These are phyloP conservation scores for Pristionchus pacificus DNA, from an alignment of 1,140 invertebrate genomes.

Conservation along the genomic window DNA sequence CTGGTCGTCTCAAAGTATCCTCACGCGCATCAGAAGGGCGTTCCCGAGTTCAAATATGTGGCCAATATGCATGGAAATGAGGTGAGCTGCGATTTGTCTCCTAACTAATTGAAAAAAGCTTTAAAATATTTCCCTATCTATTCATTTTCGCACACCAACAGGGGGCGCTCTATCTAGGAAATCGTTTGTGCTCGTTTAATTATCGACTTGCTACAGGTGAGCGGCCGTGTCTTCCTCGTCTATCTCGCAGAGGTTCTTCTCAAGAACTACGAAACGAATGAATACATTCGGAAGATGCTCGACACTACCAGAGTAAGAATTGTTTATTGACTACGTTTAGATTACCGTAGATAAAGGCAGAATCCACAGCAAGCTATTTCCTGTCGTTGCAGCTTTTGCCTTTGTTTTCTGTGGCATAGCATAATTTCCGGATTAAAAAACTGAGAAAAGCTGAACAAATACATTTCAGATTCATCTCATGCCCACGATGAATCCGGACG, in stretches of 20 bases:
- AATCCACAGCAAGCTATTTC: too few species aligned
- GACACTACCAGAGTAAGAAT: conserved; percentile 65
- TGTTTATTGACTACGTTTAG: too few species aligned
- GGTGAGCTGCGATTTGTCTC: conserved; percentile 55
- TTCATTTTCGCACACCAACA: too few species aligned
- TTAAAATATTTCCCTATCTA: too few species aligned
- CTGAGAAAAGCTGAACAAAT: not conserved
- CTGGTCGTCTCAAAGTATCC: conserved; percentile 81
- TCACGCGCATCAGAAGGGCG: conserved; percentile 76
- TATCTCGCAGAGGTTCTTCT: conserved; percentile 78
- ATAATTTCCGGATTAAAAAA: too few species aligned
- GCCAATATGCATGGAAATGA: conserved; percentile 97
- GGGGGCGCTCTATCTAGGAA: not conserved
- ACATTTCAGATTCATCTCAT: conserved; percentile 72
- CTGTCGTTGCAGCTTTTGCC: too few species aligned
- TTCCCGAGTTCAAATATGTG: conserved; percentile 85
- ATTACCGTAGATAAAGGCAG: too few species aligned
- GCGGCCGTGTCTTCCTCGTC: conserved; percentile 79
- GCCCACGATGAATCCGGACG: conserved; percentile 95
- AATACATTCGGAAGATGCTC: conserved; percentile 71
- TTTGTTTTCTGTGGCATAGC: too few species aligned
- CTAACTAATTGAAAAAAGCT: too few species aligned
- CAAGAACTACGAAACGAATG: conserved; percentile 73
- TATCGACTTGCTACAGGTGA: conserved; percentile 65
- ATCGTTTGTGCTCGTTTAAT: too few species aligned